Evolutionary conservation across 2,888 invertebrate genomes (phyloP).

Genomic region (Eupithecia tripunctaria): DNA sequence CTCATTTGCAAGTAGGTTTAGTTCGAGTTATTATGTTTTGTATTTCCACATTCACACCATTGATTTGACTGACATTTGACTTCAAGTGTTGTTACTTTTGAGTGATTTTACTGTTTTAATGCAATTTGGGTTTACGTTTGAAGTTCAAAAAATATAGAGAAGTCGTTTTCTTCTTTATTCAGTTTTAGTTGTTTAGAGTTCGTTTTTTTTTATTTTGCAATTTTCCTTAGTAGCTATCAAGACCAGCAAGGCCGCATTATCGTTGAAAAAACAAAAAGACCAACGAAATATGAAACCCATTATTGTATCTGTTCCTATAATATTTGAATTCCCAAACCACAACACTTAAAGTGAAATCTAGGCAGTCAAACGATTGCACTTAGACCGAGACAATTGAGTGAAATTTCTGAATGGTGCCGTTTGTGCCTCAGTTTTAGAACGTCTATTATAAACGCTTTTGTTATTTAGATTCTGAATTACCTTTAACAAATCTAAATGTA

Average conservation of each 20-base stretch:
- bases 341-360: conserved; percentile 38
- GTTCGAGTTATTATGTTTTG: conserved; percentile 13
- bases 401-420: conserved; percentile 44
- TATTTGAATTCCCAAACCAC: conserved; percentile 13
- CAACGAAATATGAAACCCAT: background rate
- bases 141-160: no score
- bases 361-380: conserved; percentile 34
- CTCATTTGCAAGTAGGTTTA: conserved; percentile 36
- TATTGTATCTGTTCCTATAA: background rate
- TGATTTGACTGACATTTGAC: conserved; percentile 1
- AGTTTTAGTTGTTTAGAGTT: background rate
- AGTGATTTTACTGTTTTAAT: background rate
- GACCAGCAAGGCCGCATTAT: background rate
- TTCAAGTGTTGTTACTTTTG: background rate
- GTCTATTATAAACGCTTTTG: conserved; percentile 32
- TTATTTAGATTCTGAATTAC: conserved; percentile 13
- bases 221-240: background rate
- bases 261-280: background rate
- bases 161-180: background rate
- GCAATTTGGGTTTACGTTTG: background rate
- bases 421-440: conserved; percentile 38
- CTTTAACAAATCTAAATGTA: background rate
- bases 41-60: conserved; percentile 19
- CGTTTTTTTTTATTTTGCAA: background rate
- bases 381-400: conserved; percentile 39